Evolutionary conservation across 2,888 invertebrate species (phyloP), one percentile per base, ranked within the genome.

Genomic region (Acrocyrtus sp.): DNA sequence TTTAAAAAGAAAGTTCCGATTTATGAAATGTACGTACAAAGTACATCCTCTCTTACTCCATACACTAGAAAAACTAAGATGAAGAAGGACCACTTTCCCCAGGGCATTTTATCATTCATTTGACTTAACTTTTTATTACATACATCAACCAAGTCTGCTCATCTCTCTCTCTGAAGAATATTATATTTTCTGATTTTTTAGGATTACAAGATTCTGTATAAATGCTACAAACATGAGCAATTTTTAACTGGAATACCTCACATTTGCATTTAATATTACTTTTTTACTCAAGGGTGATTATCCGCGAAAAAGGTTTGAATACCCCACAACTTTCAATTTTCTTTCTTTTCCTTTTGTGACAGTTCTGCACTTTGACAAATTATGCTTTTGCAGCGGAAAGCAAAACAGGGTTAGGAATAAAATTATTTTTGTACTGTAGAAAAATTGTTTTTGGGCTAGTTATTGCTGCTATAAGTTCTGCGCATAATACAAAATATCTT

Each of bases 71-170:
- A n/a, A n/a, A n/a, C n/a, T n/a, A n/a, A 45, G 29, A 60, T 24
- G 27, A 43, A 62, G 53, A 51, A 53, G 62, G 53, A 53, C 54
- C 54, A 50, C 54, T 54, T 54, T 63, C 63, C 63, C 63, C 27
- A 45, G 63, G 63, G 63, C 63, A 63, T 63, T 63, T 63, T 63
- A 54, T 63, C 63, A 63, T 63, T 63, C 43, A n/a, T n/a, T n/a
- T 63, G 63, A 22, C 63, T 63, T 47, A 54, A 63, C 63, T 63
- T 63, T 63, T n/a, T n/a, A n/a, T n/a, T n/a, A n/a, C n/a, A n/a
- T n/a, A n/a, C n/a, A n/a, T n/a, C n/a, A n/a, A n/a, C n/a, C n/a
- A n/a, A n/a, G n/a, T n/a, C n/a, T n/a, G n/a, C n/a, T n/a, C n/a
- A n/a, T n/a, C n/a, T n/a, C n/a, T n/a, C n/a, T n/a, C n/a, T n/a